A percentile compares a stretch with the other conserved stretches of the same genome.
These are phyloP conservation scores for Tor tambroides DNA, from an alignment of 2,113 vertebrate species.

Conservation along the genomic window DNA sequence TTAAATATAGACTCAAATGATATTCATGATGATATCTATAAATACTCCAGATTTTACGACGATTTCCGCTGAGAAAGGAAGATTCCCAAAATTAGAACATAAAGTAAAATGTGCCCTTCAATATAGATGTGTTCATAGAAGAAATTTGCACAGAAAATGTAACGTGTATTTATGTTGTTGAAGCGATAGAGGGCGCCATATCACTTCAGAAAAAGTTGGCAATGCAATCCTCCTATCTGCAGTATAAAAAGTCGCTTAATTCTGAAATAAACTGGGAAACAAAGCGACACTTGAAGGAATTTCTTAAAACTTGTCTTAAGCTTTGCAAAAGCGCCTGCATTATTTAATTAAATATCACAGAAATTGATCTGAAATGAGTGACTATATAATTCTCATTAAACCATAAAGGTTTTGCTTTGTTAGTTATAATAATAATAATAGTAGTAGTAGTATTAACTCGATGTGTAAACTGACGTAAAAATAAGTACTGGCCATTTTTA, in stretches of 20 bases:
- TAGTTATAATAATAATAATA: background rate
- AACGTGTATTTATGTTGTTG: background rate
- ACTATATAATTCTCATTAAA: background rate
- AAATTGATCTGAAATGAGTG: background rate
- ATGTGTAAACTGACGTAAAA: no score
- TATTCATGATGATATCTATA: background rate
- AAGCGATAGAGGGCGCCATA: background rate
- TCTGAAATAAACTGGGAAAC: background rate
- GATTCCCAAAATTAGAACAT: background rate
- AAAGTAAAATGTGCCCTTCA: background rate
- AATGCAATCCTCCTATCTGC: background rate
- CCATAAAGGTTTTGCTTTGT: background rate
- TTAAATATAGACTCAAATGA: background rate
- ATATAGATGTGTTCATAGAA: background rate
- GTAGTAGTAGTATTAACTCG: no score
- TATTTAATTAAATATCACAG: background rate
- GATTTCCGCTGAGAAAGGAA: background rate
- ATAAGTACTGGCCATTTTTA: background rate
- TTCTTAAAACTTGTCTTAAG: background rate
- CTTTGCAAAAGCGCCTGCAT: background rate
- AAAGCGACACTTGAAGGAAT: background rate
- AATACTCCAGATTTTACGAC: background rate
- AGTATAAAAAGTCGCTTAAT: background rate
- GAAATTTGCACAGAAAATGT: background rate
- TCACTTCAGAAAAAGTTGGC: background rate